phyloP scores from a whole-genome alignment of 2,888 invertebrate genomes.

The Ennomos erosarius region DNA sequence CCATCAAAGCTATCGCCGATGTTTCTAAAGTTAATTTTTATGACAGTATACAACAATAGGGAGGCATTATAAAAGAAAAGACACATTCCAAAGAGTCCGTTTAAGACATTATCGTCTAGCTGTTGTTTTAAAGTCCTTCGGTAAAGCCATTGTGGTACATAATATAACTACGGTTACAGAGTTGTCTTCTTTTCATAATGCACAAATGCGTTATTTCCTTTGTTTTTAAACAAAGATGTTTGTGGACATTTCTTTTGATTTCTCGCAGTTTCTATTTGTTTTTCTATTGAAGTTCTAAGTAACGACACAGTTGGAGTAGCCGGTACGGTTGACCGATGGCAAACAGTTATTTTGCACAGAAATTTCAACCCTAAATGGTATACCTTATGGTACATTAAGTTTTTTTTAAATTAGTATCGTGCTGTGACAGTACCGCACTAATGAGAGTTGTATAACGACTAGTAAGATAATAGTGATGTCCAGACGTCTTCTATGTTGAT shows the following conservation, averaged over 20 bases:
- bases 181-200: slow-evolving; percentile 23
- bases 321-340: slow-evolving; percentile 38
- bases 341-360: slow-evolving; percentile 14
- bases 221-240: slow-evolving; percentile 35
- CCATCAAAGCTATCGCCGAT: slow-evolving; percentile 80
- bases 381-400: slow-evolving; percentile 17
- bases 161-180: slow-evolving; percentile 21
- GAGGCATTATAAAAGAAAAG: slow-evolving; percentile 70
- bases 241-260: slow-evolving; percentile 42
- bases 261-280: slow-evolving; percentile 35
- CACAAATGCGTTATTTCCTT: slow-evolving; percentile 32
- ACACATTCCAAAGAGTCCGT: slow-evolving; percentile 64
- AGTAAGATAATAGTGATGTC: slow-evolving; percentile 41
- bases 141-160: slow-evolving; percentile 28
- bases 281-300: slow-evolving; percentile 35
- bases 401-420: slow-evolving; percentile 42
- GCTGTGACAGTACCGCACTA: slow-evolving; percentile 72
- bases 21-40: slow-evolving; percentile 79
- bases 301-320: slow-evolving; percentile 39
- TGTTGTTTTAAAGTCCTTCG: slow-evolving; percentile 47
- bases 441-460: slow-evolving; percentile 55
- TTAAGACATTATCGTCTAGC: slow-evolving; percentile 56
- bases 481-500: slow-evolving; percentile 39
- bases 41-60: slow-evolving; percentile 73
- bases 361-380: slow-evolving; percentile 11